These are phyloP conservation scores for Boulengerochromis microlepis DNA, from an alignment of 2,113 vertebrate species.

Conservation along the genomic window DNA sequence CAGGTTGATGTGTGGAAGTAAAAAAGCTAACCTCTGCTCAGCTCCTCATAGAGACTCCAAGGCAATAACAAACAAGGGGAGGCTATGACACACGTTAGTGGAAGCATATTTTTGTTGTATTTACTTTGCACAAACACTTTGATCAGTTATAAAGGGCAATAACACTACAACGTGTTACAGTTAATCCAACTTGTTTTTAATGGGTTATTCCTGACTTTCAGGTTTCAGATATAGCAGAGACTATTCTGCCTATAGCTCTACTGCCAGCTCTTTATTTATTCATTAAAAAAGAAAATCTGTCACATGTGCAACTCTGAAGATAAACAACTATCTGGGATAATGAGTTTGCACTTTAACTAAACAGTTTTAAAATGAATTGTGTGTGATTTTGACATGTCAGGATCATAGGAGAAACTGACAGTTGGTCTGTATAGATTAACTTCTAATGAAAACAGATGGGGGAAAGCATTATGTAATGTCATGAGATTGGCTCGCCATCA, in stretches of 20 bases:
- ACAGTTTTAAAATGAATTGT: background rate
- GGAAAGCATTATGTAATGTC: conserved; percentile 76
- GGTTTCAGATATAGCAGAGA: background rate
- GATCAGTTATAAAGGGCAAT: background rate
- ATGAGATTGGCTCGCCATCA: background rate
- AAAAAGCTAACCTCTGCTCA: background rate
- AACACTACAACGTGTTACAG: background rate
- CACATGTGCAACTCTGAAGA: background rate
- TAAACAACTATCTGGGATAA: background rate
- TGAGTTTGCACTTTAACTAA: background rate
- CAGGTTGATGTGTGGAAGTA: background rate
- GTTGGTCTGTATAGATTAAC: conserved; percentile 6
- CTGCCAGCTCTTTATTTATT: background rate
- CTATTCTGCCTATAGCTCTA: background rate
- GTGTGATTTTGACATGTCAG: background rate
- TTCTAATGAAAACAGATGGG: conserved; percentile 65
- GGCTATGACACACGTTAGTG: background rate
- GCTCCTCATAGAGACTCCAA: background rate
- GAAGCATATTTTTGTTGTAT: background rate
- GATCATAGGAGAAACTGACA: background rate
- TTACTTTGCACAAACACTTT: background rate
- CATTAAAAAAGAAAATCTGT: background rate
- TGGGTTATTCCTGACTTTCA: background rate
- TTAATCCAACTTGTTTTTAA: background rate
- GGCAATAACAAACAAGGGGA: background rate